Evolutionary conservation across 2,113 vertebrate species (phyloP), one percentile per base, ranked within the genome.

Genomic region (Indri indri): DNA sequence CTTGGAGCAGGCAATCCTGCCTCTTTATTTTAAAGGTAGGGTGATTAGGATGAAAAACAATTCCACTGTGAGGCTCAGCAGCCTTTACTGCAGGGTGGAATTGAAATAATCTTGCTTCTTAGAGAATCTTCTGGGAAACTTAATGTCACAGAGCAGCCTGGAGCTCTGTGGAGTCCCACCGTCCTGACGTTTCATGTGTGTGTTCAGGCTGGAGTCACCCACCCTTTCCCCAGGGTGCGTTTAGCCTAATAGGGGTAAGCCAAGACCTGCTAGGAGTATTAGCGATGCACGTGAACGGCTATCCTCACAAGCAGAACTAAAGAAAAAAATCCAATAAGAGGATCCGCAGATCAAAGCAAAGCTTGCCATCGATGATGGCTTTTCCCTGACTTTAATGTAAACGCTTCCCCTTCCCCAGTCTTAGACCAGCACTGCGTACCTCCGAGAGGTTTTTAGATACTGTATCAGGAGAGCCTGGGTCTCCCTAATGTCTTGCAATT

Each of bases 11-110:
- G 85, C 4, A 8, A 8, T 18, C 66, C 5, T 25, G 17, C 52
- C 91, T 83, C 91, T 95, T 88, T 95, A 70, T 98, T 96, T 94
- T 92, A 96, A 95, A 98, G 90, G 66, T 82, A 90, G 96, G 95
- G 16, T 30, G 59, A 94, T 95, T 81, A 90, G 23, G 73, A 32
- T 76, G 93, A 95, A 96, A 96, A 94, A 90, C 88, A 93, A 59
- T 83, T 94, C 83, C 80, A 20, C 88, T 11, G n/a, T 70, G 70
- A 66, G 70, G 40, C 90, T 83, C n/a, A 6, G 68, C 45, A 32
- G 96, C 79, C 93, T 94, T 94, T 85, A 11, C 5, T 20, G 47
- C 92, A 92, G 79, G 59, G 11, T 32, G 47, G 82, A 89, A 90
- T 84, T 11, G 2, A 90, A 79, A 94, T 66, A n/a, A 1, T 37